phyloP scores from a whole-genome alignment of 2,888 invertebrate genomes.

The Cartodere bifasciata region DNA sequence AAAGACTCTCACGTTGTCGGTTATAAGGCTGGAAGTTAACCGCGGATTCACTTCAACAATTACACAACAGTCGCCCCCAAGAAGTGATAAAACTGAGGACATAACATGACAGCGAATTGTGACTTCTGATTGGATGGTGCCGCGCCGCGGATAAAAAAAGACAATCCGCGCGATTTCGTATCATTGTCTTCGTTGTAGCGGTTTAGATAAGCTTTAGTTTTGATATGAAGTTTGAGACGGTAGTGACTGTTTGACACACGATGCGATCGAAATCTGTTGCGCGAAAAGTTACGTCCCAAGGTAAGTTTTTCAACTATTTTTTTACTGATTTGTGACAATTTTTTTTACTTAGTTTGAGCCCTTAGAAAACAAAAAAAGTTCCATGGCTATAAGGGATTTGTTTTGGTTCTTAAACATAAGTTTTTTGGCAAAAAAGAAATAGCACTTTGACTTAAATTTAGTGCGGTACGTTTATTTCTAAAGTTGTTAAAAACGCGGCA shows the following conservation, averaged over 20 bases:
- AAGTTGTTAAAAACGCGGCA: too few relatives aligned
- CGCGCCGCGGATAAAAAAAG: conserved; percentile 30
- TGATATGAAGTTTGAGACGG: too few relatives aligned
- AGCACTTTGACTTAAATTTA: too few relatives aligned
- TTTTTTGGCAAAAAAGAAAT: too few relatives aligned
- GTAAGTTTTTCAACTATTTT: conserved; percentile 30
- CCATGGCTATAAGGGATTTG: too few relatives aligned
- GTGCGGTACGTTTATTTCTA: too few relatives aligned
- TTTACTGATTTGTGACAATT: background rate
- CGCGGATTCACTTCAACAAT: conserved; percentile 33
- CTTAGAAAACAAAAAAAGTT: too few relatives aligned
- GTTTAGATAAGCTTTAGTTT: too few relatives aligned
- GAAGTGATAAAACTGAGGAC: conserved; percentile 37
- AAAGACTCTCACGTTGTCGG: conserved; percentile 18
- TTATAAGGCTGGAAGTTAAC: conserved; percentile 21
- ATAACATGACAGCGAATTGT: conserved; percentile 35
- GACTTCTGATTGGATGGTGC: conserved; percentile 33
- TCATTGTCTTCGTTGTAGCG: conserved; percentile 26
- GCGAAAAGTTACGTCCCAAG: conserved; percentile 55
- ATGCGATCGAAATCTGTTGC: conserved; percentile 65
- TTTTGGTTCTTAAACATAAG: too few relatives aligned
- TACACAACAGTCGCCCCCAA: conserved; percentile 33
- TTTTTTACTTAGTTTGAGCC: too few relatives aligned
- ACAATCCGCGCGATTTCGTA: conserved; percentile 31
- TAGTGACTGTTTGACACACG: too few relatives aligned